Evolutionary conservation across 2,113 vertebrate species (phyloP).

Genomic region (Phaetusa simplex): DNA sequence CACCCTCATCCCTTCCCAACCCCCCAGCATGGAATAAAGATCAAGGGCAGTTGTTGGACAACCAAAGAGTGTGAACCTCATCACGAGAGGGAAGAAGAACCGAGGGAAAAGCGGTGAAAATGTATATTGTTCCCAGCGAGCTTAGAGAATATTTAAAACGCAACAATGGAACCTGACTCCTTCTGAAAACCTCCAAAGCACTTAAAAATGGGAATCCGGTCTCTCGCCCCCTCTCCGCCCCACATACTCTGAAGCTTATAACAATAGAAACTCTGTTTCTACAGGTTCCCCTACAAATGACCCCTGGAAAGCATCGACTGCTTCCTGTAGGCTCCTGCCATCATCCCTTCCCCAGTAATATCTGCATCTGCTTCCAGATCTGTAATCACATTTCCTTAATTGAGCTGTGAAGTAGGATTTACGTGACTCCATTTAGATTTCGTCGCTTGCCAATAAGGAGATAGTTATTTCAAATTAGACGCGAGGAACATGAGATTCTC

Average conservation of each 20-base stretch:
- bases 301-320: neutral
- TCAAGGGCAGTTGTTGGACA: neutral
- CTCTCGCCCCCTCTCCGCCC: neutral
- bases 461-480: neutral
- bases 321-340: conserved; percentile 38
- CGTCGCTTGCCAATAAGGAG: neutral
- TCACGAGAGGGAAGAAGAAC: neutral
- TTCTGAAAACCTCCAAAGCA: conserved; percentile 20
- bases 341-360: neutral
- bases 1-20: neutral
- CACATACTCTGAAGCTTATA: neutral
- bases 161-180: conserved; percentile 26
- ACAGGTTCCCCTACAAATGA: neutral
- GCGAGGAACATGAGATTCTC: neutral
- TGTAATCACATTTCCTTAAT: neutral
- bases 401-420: neutral
- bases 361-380: conserved; percentile 13
- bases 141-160: neutral
- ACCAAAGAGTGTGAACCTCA: neutral
- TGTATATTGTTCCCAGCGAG: neutral
- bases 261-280: conserved; percentile 44
- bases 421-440: neutral
- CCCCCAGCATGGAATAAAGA: neutral
- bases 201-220: conserved; percentile 28
- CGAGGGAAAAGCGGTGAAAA: neutral